These are phyloP conservation scores for Oreotrochilus melanogaster DNA, from an alignment of 2,113 vertebrate genomes.

Conservation along the genomic window DNA sequence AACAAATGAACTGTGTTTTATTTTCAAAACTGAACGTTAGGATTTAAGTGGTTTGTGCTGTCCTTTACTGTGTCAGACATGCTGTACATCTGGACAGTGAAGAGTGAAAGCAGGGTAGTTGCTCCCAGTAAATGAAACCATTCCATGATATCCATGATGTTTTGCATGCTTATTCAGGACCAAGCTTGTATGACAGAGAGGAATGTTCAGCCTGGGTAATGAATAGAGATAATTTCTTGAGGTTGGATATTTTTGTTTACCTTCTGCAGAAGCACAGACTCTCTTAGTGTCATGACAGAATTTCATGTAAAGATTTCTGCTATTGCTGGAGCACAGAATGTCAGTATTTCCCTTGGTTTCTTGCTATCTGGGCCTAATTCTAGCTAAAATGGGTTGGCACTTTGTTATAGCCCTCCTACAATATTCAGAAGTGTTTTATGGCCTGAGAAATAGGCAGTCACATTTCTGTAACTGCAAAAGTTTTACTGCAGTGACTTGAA, in stretches of 20 bases:
- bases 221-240: not conserved
- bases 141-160: not conserved
- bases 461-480: not conserved
- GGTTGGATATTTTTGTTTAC: not conserved
- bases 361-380: not conserved
- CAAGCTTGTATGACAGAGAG: not conserved
- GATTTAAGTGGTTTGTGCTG: not conserved
- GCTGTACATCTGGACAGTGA: not conserved
- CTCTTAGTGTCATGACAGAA: not conserved
- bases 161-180: not conserved
- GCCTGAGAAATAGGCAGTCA: not conserved
- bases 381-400: not conserved
- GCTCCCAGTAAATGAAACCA: not conserved
- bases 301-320: not conserved
- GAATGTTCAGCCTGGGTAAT: not conserved
- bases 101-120: not conserved
- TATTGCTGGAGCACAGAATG: not conserved
- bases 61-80: not conserved
- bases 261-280: not conserved
- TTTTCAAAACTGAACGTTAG: not conserved
- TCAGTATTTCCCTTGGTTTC: not conserved
- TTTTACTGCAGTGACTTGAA: not conserved
- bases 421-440: not conserved
- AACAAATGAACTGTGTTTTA: not conserved
- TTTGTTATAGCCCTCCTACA: not conserved